phyloP scores from a whole-genome alignment of 2,113 vertebrate genomes.

The Australoheros scitulus region DNA sequence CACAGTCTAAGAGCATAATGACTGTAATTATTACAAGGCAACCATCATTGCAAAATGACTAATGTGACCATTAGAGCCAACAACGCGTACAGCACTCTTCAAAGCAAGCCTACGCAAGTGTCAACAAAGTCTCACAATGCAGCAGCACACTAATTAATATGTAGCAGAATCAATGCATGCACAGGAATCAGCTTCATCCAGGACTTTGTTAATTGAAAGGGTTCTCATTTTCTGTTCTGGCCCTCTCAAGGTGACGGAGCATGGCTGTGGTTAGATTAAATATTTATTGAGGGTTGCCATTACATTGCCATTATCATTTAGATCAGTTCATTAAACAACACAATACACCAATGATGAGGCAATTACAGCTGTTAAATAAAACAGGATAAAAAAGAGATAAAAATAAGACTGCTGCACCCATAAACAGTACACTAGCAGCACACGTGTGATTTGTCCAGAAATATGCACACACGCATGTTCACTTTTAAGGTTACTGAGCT shows the following conservation, averaged over 20 bases:
- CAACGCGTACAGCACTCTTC: conserved; percentile 11
- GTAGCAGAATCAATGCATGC: conserved; percentile 46
- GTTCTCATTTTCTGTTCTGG: conserved; percentile 36
- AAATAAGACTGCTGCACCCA: conserved; percentile 17
- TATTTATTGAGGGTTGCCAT: conserved; percentile 81
- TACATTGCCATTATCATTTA: conserved; percentile 78
- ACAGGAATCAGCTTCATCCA: conserved; percentile 28
- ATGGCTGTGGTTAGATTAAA: conserved; percentile 77
- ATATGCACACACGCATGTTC: neutral
- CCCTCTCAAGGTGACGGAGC: conserved; percentile 72
- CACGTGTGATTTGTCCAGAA: neutral
- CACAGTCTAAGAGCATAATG: conserved; percentile 52
- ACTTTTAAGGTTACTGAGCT: conserved; percentile 46
- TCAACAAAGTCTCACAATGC: conserved; percentile 45
- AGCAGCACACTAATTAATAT: conserved; percentile 69
- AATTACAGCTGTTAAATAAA: conserved; percentile 79
- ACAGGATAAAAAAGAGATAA: conserved; percentile 61
- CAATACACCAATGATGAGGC: conserved; percentile 73
- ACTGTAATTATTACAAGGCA: conserved; percentile 62
- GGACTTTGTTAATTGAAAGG: conserved; percentile 58
- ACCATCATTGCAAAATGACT: conserved; percentile 52
- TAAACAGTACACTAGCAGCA: neutral
- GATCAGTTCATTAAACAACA: conserved; percentile 83
- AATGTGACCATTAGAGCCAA: conserved; percentile 60
- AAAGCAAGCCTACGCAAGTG: conserved; percentile 31